Evolutionary conservation across 2,888 invertebrate genomes (phyloP).

Genomic region (Aspidapion aeneum): DNA sequence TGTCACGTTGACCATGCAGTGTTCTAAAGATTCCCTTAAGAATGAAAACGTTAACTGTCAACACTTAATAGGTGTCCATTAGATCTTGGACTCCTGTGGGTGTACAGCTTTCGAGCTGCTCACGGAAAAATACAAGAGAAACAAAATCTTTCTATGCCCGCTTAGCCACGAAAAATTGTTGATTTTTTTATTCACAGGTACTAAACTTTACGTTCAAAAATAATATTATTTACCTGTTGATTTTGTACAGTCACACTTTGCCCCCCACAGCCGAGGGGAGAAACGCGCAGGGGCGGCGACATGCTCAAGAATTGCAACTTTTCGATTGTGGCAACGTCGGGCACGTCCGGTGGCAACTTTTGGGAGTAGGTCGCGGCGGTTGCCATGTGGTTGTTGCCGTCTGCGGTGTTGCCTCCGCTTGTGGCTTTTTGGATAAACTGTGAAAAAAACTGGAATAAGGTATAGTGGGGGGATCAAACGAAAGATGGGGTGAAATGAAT

Average conservation of each 20-base stretch:
- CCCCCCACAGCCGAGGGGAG: slow-evolving; percentile 13
- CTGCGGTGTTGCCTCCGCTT: slow-evolving; percentile 33
- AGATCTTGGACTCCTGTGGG: too few relatives aligned
- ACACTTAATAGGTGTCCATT: too few relatives aligned
- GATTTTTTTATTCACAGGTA: too few relatives aligned
- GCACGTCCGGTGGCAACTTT: slow-evolving; percentile 43
- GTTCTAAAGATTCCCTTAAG: too few relatives aligned
- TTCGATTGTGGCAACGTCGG: slow-evolving; percentile 52
- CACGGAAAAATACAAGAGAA: too few relatives aligned
- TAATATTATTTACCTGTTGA: neutral
- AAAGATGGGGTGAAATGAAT: slow-evolving; percentile 14
- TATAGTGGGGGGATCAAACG: slow-evolving; percentile 22
- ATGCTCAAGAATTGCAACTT: slow-evolving; percentile 49
- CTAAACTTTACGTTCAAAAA: too few relatives aligned
- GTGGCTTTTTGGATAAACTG: slow-evolving; percentile 33
- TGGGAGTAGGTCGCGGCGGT: slow-evolving; percentile 37
- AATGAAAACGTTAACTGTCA: too few relatives aligned
- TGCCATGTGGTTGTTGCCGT: too few relatives aligned
- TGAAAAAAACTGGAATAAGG: slow-evolving; percentile 28
- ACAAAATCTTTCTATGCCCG: too few relatives aligned
- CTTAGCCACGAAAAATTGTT: too few relatives aligned
- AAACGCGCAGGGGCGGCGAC: slow-evolving; percentile 1
- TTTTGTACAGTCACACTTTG: slow-evolving; percentile 3
- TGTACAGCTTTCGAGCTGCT: too few relatives aligned
- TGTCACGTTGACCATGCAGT: too few relatives aligned